phyloP scores from a whole-genome alignment of 2,888 invertebrate genomes.

The Yponomeuta malinellus region DNA sequence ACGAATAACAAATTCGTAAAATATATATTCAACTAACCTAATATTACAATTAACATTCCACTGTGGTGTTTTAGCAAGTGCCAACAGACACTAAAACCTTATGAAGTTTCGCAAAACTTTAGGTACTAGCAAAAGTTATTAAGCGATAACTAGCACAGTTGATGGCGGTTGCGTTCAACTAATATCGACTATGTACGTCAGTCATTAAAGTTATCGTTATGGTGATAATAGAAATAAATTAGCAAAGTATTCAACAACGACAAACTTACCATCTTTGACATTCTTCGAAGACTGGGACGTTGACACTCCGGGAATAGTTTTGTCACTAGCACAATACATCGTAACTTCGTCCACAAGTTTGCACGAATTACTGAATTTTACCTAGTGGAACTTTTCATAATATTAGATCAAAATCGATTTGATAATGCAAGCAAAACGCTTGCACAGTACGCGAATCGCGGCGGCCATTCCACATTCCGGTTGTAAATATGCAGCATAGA shows the following conservation, averaged over 20 bases:
- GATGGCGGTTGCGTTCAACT: background rate
- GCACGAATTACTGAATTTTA: constrained; percentile 22
- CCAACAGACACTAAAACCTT: background rate
- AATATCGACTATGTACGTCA: background rate
- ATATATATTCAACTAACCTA: background rate
- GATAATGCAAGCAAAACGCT: constrained; percentile 54
- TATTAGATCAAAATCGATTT: constrained; percentile 48
- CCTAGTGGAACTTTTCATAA: constrained; percentile 39
- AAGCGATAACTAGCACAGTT: background rate
- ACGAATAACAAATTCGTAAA: background rate
- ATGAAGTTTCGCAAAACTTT: background rate
- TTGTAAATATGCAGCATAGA: constrained; percentile 68
- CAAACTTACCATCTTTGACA: constrained; percentile 85
- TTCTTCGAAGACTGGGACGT: constrained; percentile 82
- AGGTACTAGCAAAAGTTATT: background rate
- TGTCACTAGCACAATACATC: constrained; percentile 86
- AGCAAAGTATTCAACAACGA: constrained; percentile 33
- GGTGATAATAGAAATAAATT: constrained; percentile 11
- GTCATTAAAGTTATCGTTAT: background rate
- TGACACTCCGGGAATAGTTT: constrained; percentile 84
- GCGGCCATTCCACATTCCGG: constrained; percentile 75
- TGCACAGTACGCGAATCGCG: constrained; percentile 57
- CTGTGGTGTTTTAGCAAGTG: background rate
- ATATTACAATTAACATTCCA: background rate
- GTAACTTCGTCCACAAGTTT: constrained; percentile 75